Conservation (phyloP, 2,888 invertebrate genomes). For the Pristionchus mayeri region DNA sequence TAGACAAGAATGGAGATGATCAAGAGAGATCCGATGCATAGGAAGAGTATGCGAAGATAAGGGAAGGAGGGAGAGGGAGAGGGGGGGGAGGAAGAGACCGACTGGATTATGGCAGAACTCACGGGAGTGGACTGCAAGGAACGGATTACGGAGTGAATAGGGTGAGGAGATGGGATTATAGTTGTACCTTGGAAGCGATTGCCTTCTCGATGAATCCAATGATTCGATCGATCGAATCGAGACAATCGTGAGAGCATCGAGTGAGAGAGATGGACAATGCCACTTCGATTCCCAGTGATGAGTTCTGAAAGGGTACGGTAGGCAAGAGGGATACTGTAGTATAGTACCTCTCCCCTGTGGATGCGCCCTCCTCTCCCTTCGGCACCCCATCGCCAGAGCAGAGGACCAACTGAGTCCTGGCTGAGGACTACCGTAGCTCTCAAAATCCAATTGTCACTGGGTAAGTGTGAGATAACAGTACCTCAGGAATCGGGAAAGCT, state of each 20-base stretch:
- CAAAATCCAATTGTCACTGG: not conserved
- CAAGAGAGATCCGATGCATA: not conserved
- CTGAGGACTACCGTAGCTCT: slow-evolving; percentile 41
- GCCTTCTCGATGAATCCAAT: not conserved
- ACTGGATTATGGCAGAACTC: not conserved
- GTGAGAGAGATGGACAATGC: not conserved
- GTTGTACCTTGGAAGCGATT: not conserved
- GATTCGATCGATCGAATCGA: not conserved
- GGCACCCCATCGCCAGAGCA: not conserved
- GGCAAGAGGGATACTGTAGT: not conserved
- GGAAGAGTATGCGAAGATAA: not conserved
- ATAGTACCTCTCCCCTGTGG: slow-evolving; percentile 22
- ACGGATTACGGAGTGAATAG: not conserved
- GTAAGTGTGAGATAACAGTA: not conserved
- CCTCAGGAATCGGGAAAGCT: slow-evolving; percentile 30
- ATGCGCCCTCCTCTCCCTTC: slow-evolving; percentile 10
- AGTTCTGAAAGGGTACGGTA: not conserved
- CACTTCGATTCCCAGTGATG: slow-evolving; percentile 2
- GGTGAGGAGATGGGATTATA: not conserved
- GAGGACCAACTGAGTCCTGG: slow-evolving; percentile 8
- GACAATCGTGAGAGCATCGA: not conserved
- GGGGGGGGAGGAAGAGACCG: not conserved
- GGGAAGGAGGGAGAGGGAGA: not conserved
- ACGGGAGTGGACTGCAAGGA: slow-evolving; percentile 1
- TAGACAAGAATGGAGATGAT: not conserved